Evolutionary conservation across 2,113 vertebrate species (phyloP).

Genomic region (Xiphorhynchus elegans): DNA sequence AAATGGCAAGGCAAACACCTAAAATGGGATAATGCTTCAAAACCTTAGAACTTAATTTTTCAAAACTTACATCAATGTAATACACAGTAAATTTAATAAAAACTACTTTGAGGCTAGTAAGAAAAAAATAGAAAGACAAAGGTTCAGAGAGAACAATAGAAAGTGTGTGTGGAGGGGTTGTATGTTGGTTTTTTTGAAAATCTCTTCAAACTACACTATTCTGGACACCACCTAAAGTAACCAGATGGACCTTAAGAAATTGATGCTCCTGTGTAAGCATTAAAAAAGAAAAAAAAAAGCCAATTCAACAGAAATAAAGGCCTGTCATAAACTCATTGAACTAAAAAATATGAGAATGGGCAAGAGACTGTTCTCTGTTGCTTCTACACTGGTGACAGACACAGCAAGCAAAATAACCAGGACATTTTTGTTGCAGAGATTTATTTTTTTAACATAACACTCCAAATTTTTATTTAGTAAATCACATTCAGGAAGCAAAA

Average conservation of each 20-base stretch:
- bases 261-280: background rate
- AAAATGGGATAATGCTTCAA: background rate
- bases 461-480: background rate
- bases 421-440: background rate
- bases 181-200: background rate
- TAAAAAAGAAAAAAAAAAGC: background rate
- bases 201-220: background rate
- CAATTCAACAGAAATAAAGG: background rate
- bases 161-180: rapidly evolving
- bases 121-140: background rate
- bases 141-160: background rate
- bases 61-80: background rate
- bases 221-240: background rate
- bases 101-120: background rate
- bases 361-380: background rate
- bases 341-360: background rate
- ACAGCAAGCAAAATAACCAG: background rate
- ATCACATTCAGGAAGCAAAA: background rate
- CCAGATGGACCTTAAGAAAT: background rate
- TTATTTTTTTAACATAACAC: background rate
- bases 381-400: background rate
- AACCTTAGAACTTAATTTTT: background rate
- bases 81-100: background rate
- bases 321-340: background rate
- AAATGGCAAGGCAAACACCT: background rate